Evolutionary conservation across 2,113 vertebrate genomes (phyloP).

Genomic region (Chionis minor): DNA sequence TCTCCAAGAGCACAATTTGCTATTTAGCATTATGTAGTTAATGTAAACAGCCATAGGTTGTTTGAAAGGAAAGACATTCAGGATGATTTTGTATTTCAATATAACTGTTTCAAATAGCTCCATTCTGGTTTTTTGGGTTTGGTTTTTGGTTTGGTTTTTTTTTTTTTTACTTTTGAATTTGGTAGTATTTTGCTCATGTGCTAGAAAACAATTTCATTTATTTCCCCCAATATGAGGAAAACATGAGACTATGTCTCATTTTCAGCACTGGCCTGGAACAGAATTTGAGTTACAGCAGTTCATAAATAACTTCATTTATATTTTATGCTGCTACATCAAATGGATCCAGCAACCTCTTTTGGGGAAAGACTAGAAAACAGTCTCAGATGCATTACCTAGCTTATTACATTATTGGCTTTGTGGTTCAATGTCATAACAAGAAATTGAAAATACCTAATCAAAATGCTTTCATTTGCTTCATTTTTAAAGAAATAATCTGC

Average conservation of each 20-base stretch:
- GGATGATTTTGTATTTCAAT: slow-evolving; percentile 4
- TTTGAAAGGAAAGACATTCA: background rate
- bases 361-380: slow-evolving; percentile 28
- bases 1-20: background rate
- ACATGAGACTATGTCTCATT: slow-evolving; percentile 26
- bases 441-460: background rate
- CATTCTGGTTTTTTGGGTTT: background rate
- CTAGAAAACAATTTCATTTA: slow-evolving; percentile 35
- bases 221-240: background rate
- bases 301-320: slow-evolving; percentile 67
- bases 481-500: background rate
- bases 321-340: slow-evolving; percentile 32
- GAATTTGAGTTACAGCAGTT: slow-evolving; percentile 48
- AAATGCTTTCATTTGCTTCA: background rate
- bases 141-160: background rate
- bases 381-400: background rate
- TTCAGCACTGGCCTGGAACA: slow-evolving; percentile 24
- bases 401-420: background rate
- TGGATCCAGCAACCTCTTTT: background rate
- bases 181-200: slow-evolving; percentile 17
- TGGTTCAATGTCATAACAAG: background rate
- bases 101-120: background rate
- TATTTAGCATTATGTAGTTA: background rate
- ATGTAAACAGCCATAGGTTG: background rate
- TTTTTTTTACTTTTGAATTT: background rate